A percentile compares a stretch with the other conserved stretches of the same genome.
Conservation (phyloP, 2,797 vertebrate genomes). For the Mastacembelus armatus region DNA sequence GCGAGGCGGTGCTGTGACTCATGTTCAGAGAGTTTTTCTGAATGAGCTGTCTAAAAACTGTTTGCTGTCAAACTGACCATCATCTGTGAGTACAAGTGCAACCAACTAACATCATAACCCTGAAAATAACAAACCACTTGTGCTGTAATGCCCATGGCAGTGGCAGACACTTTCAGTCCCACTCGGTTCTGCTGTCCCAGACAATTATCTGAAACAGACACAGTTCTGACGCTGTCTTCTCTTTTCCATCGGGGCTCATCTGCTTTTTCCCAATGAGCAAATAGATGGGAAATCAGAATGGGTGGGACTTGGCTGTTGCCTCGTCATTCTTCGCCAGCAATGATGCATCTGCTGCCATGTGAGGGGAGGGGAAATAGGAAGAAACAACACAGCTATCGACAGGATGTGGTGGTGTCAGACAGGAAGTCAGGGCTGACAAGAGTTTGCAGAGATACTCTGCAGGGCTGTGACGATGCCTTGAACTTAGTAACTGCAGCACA, state of each 20-base stretch:
- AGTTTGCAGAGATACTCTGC: conserved; percentile 47
- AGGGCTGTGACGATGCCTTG: conserved; percentile 4
- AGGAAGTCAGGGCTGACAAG: conserved; percentile 75
- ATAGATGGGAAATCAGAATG: conserved; percentile 50
- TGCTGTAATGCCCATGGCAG: conserved; percentile 20
- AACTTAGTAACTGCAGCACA: neutral
- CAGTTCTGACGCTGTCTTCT: conserved; percentile 36
- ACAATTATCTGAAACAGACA: conserved; percentile 73
- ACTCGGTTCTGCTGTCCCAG: conserved; percentile 55
- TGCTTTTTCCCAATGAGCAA: conserved; percentile 55
- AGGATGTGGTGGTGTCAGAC: conserved; percentile 83
- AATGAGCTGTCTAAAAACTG: neutral
- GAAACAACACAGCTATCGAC: conserved; percentile 67
- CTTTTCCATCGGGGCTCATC: conserved; percentile 50
- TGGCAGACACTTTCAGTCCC: conserved; percentile 34
- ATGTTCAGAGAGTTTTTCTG: neutral
- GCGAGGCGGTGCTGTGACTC: neutral
- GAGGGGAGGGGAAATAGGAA: conserved; percentile 13
- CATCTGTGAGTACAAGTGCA: neutral
- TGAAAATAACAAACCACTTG: conserved; percentile 40
- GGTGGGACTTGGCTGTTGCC: conserved; percentile 60
- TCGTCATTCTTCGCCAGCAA: conserved; percentile 45
- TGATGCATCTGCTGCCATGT: conserved; percentile 66
- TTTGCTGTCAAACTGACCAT: conserved; percentile 41
- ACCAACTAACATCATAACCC: conserved; percentile 32